A percentile compares a stretch with the other conserved stretches of the same genome.
Conservation (phyloP, 2,113 vertebrate genomes). For the Scolopax mira region DNA sequence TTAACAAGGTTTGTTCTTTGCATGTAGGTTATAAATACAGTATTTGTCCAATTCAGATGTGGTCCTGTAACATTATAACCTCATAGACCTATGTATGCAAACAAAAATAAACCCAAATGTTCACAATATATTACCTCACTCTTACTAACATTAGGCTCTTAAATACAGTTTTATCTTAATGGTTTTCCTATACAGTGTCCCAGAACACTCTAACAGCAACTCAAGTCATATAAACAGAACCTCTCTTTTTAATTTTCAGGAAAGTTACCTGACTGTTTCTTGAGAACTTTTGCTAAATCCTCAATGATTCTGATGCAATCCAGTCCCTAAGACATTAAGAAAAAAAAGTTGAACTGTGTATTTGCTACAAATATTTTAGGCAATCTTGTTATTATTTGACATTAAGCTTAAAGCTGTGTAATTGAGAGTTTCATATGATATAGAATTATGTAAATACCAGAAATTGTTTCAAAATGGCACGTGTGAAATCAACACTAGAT, state of each 20-base stretch:
- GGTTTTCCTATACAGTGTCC: not conserved
- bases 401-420: not conserved
- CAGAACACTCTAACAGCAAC: not conserved
- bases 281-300: slow-evolving; percentile 85
- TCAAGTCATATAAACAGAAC: not conserved
- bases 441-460: not conserved
- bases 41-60: not conserved
- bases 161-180: not conserved
- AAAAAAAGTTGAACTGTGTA: not conserved
- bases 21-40: not conserved
- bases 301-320: slow-evolving; percentile 90
- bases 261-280: slow-evolving; percentile 86
- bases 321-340: slow-evolving; percentile 74
- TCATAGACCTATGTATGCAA: not conserved
- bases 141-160: not conserved
- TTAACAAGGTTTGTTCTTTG: not conserved
- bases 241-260: not conserved
- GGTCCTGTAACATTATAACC: not conserved
- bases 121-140: not conserved
- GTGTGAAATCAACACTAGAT: not conserved
- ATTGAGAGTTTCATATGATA: not conserved
- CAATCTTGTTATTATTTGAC: not conserved
- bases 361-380: not conserved
- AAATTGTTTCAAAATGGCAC: not conserved
- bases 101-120: not conserved